A percentile compares a stretch with the other conserved stretches of the same genome.
Evolutionary conservation across 2,888 invertebrate species (phyloP).

Genomic region (Dicranocentrus wangi): DNA sequence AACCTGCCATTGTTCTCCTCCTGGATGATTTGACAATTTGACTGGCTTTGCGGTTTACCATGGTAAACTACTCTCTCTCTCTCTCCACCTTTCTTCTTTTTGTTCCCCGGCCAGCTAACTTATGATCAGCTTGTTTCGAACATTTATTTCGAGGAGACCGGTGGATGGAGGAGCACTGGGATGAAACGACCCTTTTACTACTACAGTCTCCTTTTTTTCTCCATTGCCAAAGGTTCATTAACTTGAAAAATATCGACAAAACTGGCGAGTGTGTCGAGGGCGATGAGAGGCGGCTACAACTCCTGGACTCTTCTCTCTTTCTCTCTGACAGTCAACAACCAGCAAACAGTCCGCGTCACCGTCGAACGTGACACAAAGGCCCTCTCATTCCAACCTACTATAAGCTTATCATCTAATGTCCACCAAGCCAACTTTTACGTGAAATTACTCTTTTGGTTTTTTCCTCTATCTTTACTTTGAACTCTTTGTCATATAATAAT

Average conservation of each 20-base stretch:
- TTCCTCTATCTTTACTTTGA: neutral
- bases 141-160: neutral
- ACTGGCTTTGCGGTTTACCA: constrained; percentile 21
- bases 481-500: neutral
- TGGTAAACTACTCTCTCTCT: neutral
- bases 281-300: constrained; percentile 1
- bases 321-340: constrained; percentile 1
- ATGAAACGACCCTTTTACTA: constrained; percentile 13
- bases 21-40: constrained; percentile 26
- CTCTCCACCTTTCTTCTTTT: neutral
- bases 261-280: constrained; percentile 14
- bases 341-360: constrained; percentile 1
- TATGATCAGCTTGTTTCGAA: constrained; percentile 8
- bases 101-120: neutral
- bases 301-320: neutral
- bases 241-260: constrained; percentile 40
- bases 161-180: no score
- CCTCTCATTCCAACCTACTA: constrained; percentile 15
- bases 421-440: no score
- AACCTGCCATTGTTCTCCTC: neutral
- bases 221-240: constrained; percentile 31
- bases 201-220: neutral
- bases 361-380: constrained; percentile 36
- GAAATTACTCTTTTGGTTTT: neutral
- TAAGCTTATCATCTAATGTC: neutral